phyloP scores from a whole-genome alignment of 92 coral and sea anemone genomes.

The Phenganax stokvisi region DNA sequence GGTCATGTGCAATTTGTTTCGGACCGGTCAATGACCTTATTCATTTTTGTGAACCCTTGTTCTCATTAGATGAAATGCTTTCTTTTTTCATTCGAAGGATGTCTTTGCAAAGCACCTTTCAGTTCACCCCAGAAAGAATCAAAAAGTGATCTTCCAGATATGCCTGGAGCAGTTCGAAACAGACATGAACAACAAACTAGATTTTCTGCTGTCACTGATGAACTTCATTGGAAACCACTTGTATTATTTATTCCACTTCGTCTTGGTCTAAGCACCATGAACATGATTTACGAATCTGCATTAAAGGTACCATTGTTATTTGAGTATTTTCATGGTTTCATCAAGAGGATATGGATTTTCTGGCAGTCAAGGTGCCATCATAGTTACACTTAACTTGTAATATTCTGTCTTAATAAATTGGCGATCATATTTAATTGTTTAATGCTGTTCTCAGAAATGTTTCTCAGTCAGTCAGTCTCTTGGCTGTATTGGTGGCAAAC shows the following conservation, averaged over 20 bases:
- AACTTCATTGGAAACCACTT: conserved; percentile 70
- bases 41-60: background rate
- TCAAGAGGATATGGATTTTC: background rate
- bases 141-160: conserved; percentile 37
- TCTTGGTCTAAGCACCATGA: conserved; percentile 88
- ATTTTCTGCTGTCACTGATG: conserved; percentile 9
- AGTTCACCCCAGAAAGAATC: conserved; percentile 21
- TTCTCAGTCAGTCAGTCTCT: conserved; percentile 80
- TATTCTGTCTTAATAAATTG: too few species aligned
- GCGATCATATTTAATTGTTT: too few species aligned
- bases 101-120: conserved; percentile 49
- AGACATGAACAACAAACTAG: conserved; percentile 44
- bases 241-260: conserved; percentile 82
- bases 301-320: conserved; percentile 55
- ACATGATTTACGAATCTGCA: conserved; percentile 72
- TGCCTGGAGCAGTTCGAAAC: conserved; percentile 41
- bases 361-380: background rate
- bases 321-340: background rate
- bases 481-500: conserved; percentile 94
- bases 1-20: background rate
- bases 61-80: background rate
- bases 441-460: conserved; percentile 59
- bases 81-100: background rate
- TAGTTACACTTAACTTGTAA: background rate
- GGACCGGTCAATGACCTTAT: background rate